Conservation (phyloP, 2,888 invertebrate genomes). For the Sialis lutaria region DNA sequence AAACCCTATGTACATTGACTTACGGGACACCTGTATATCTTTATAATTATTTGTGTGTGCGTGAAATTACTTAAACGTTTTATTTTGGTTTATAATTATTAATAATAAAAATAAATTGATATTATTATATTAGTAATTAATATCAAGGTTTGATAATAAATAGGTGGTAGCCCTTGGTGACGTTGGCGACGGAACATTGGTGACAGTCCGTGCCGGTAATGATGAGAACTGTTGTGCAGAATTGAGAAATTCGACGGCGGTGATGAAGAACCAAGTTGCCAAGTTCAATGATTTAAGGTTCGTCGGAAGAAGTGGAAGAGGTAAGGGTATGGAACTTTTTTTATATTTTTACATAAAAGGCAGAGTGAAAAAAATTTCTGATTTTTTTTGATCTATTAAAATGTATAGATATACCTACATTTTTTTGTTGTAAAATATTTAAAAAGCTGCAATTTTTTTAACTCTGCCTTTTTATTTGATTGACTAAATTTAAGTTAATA, state of each 20-base stretch:
- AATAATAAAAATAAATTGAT: too few species aligned
- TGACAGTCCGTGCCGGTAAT: slow-evolving; percentile 91
- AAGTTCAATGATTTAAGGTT: slow-evolving; percentile 98
- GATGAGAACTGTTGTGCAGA: slow-evolving; percentile 98
- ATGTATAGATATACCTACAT: background rate
- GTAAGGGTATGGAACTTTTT: slow-evolving; percentile 33
- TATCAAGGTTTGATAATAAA: too few species aligned
- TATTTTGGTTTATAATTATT: too few species aligned
- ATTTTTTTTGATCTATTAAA: background rate
- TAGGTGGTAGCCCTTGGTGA: slow-evolving; percentile 80
- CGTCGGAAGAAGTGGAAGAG: slow-evolving; percentile 96
- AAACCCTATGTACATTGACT: too few species aligned
- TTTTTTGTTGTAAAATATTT: background rate
- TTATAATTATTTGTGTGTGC: too few species aligned
- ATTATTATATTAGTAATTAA: too few species aligned
- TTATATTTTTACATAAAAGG: background rate
- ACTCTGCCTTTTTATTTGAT: too few species aligned
- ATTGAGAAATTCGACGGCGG: slow-evolving; percentile 81
- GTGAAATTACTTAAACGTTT: too few species aligned
- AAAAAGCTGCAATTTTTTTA: too few species aligned
- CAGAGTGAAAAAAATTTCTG: background rate
- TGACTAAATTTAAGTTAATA: too few species aligned
- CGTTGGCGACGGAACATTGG: slow-evolving; percentile 89
- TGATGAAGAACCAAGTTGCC: slow-evolving; percentile 97
- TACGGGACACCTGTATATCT: too few species aligned